Base-by-base conservation (phyloP, 1,140 invertebrate species). In the Aphaenogaster floridana region DNA sequence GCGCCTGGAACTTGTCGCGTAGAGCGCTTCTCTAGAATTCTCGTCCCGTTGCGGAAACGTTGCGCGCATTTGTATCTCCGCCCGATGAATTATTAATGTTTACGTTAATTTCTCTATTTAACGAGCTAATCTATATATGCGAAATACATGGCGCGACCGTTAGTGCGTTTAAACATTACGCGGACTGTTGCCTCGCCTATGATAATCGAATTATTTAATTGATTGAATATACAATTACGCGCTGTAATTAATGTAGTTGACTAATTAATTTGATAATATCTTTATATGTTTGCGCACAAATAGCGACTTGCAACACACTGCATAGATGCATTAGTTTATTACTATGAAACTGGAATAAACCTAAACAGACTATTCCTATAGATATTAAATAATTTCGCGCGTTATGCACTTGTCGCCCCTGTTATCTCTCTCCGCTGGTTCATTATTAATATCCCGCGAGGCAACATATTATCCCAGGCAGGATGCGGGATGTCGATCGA, bases 181-280 rank as follows among this genome's bases (percentile, higher is more conserved):
- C 80, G 80, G 28, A 63, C 54, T 84, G 80, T 84, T 84, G 57
- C 80, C 80, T 84, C 68, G 42, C 8, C 54, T 84, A 84, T 74
- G 54, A 76, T 84, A 84, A 84, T 84, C 68, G 80, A 84, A 84
- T 84, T 84, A 84, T 84, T 61, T 84, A 84, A 84, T 84, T 76
- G 80, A 84, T 84, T 72, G 80, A 61, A 61, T 74, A 84, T 72
- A 76, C 69, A 74, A 84, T 84, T 84, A 76, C n/a, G 15, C 80
- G 42, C 54, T 11, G 6, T 63, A 84, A 76, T 84, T 84, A 84
- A 84, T 76, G 45, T 61, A 84, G 42, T 84, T 74, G 80, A 76
- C 54, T 61, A 84, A 84, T 84, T 84, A 84, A 84, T 76, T 74
- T 76, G 57, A 17, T 76, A 84, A 76, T 84, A 84, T 84, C 80